These are phyloP conservation scores for Trematomus bernacchii DNA, from an alignment of 2,797 vertebrate genomes.

Conservation along the genomic window DNA sequence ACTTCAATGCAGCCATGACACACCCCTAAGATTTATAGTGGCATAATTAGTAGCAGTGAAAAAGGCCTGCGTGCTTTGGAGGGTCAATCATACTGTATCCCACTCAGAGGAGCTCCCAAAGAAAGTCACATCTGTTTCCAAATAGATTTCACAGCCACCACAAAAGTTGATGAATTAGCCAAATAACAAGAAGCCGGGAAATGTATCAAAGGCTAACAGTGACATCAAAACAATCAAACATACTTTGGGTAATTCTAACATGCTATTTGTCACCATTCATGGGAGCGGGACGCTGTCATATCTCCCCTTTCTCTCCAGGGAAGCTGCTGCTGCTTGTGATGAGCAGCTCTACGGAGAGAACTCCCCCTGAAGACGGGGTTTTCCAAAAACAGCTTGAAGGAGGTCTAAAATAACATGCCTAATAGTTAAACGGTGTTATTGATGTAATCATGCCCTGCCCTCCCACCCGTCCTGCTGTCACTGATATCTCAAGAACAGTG, in stretches of 20 bases:
- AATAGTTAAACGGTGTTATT: slow-evolving; percentile 79
- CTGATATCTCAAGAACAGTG: slow-evolving; percentile 79
- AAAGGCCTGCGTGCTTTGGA: slow-evolving; percentile 69
- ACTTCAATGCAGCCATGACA: slow-evolving; percentile 82
- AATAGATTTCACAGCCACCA: slow-evolving; percentile 58
- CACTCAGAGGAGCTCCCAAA: slow-evolving; percentile 56
- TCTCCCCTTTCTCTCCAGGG: slow-evolving; percentile 62
- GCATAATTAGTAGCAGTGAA: slow-evolving; percentile 82
- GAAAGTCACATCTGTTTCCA: slow-evolving; percentile 68
- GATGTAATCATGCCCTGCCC: slow-evolving; percentile 73
- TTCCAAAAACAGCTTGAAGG: slow-evolving; percentile 76
- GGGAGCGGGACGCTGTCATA: slow-evolving; percentile 51
- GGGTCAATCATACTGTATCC: slow-evolving; percentile 74
- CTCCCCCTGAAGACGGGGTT: slow-evolving; percentile 73
- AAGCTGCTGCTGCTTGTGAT: slow-evolving; percentile 60
- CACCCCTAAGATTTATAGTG: slow-evolving; percentile 83
- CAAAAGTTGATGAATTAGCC: slow-evolving; percentile 72
- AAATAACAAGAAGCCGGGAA: slow-evolving; percentile 64
- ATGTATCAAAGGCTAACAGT: slow-evolving; percentile 59
- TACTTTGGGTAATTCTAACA: slow-evolving; percentile 54
- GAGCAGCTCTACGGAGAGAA: slow-evolving; percentile 70
- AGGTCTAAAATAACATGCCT: slow-evolving; percentile 79
- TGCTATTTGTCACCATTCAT: slow-evolving; percentile 63
- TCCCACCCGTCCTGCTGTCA: slow-evolving; percentile 71
- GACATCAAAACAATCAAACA: slow-evolving; percentile 65